Base-by-base conservation (phyloP, 2,113 vertebrate species). In the Oxyruncus cristatus region DNA sequence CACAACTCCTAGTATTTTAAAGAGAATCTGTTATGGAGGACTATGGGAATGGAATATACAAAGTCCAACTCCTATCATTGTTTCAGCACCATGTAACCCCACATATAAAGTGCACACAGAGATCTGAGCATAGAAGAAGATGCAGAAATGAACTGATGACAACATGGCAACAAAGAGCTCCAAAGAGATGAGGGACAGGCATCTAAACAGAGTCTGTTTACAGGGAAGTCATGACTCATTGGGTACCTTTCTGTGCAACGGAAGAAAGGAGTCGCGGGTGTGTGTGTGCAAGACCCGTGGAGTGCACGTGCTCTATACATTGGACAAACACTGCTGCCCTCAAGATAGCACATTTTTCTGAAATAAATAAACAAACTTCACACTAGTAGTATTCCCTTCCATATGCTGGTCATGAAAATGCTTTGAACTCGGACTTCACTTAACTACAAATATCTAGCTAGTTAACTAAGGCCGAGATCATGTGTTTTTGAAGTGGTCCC, bases 291-390 rank as follows among this genome's bases (percentile, higher is more conserved):
- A 46, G 30, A 53, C 14, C 10, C 1, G 24, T 50, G 63, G 90
- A 56, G 14, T 5, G 17, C 21, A 44, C 0, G 0, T n/a, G 58
- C 42, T 35, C n/a, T 50, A 14, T 28, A 49, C 8, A 27, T 14
- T 15, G 28, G 46, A 62, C 37, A 85, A 82, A 85, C n/a, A 58
- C 5, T 44, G 24, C 30, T 84, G 16, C 55, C 42, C 67, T 79
- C 35, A 68, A 74, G 63, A 88, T 11, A 84, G 56, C 28, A 63
- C 1, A 15, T 46, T 72, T 71, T 87, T 71, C 65, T 72, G n/a
- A 87, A 84, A 78, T 67, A 94, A 82, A 63, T 18, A 91, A 89
- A 30, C 7, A 56, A 86, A 28, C 41, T 66, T 91, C n/a, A 49
- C 21, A 82, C 20, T 23, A 61, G 28, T 39, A 79, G n/a, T 39